Percentiles rank a stretch among this genome's conserved stretches.
These are phyloP conservation scores for Amiota mariae DNA, from an alignment of 2,888 invertebrate species.

Conservation along the genomic window DNA sequence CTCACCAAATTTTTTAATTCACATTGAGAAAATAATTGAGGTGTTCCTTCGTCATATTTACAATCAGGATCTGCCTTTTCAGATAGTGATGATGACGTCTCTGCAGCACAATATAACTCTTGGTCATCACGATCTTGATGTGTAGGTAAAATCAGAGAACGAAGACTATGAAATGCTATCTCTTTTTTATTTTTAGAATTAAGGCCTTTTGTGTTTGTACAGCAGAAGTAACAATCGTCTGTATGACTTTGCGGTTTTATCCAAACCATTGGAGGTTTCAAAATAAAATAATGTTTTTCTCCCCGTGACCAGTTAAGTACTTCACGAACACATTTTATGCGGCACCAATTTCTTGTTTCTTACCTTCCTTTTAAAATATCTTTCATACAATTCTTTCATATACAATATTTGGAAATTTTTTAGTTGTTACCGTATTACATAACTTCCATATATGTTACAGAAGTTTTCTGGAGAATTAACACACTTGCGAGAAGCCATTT, in stretches of 20 bases:
- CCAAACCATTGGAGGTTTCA: background rate
- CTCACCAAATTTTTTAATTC: background rate
- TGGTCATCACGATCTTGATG: conserved; percentile 26
- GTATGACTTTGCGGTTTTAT: background rate
- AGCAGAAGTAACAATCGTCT: background rate
- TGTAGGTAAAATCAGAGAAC: conserved; percentile 28
- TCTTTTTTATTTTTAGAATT: conserved; percentile 10
- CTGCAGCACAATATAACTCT: conserved; percentile 23
- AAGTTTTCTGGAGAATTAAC: too few relatives aligned
- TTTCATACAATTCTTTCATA: background rate
- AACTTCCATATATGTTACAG: too few relatives aligned
- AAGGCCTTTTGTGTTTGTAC: too few relatives aligned
- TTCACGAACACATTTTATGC: too few relatives aligned
- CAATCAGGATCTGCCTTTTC: background rate
- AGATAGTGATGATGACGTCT: conserved; percentile 23
- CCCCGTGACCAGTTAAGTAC: background rate
- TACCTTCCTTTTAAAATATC: background rate
- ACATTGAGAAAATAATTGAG: background rate
- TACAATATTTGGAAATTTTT: too few relatives aligned
- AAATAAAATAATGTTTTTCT: background rate
- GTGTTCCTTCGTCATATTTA: background rate
- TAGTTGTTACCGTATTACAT: too few relatives aligned
- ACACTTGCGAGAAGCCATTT: too few relatives aligned
- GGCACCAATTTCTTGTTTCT: background rate
- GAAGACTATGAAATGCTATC: conserved; percentile 25